These are phyloP conservation scores for Sturmia bella DNA, from an alignment of 2,888 invertebrate species.

Conservation along the genomic window DNA sequence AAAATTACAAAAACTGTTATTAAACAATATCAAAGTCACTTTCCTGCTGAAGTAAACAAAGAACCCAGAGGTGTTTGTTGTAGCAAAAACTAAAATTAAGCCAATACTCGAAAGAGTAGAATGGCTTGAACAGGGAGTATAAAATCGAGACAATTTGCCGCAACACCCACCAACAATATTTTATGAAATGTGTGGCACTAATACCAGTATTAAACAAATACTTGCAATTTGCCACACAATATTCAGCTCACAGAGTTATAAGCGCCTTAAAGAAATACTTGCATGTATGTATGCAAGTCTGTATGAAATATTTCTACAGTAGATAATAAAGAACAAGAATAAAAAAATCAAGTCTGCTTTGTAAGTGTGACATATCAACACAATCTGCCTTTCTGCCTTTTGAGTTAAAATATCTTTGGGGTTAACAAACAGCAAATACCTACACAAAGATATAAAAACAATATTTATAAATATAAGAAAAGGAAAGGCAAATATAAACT, in stretches of 20 bases:
- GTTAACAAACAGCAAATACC: constrained; percentile 64
- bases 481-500: constrained; percentile 35
- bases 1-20: constrained; percentile 38
- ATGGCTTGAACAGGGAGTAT: too few relatives aligned
- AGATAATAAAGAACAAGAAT: background rate
- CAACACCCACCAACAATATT: background rate
- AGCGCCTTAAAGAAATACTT: constrained; percentile 17
- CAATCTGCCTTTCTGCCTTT: constrained; percentile 59
- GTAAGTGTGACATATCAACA: constrained; percentile 66
- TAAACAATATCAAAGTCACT: constrained; percentile 58
- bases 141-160: background rate
- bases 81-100: background rate
- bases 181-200: background rate
- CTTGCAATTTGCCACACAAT: constrained; percentile 1
- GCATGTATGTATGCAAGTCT: background rate
- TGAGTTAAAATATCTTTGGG: constrained; percentile 64
- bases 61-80: background rate
- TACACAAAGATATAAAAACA: constrained; percentile 20
- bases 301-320: background rate
- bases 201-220: background rate
- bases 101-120: background rate
- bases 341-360: constrained; percentile 41
- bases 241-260: constrained; percentile 6
- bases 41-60: constrained; percentile 13
- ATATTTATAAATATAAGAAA: background rate